Evolutionary conservation across 2,113 vertebrate genomes (phyloP), one percentile per base, ranked within the genome.

Genomic region (Bufo bufo): DNA sequence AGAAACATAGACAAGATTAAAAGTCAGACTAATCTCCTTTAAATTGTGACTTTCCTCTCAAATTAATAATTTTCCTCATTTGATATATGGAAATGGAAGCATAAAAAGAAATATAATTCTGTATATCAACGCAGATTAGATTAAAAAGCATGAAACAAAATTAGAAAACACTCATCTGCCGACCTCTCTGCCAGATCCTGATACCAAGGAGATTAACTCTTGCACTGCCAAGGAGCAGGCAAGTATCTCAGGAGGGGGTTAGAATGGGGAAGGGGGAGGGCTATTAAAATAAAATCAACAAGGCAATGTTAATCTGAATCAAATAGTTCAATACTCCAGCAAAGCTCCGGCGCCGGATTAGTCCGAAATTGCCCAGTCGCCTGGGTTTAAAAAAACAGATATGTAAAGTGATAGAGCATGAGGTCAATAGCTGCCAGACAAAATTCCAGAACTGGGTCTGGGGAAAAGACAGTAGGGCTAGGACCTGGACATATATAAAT

Each of bases 41-140:
- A 91, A 92, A 92, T 90, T 83, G 79, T 79, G 17, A 87, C 84
- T 81, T 83, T 91, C 90, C 88, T 72, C 54, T 90, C 81, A 94
- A 90, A 92, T 89, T 90, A 91, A 91, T 79, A 90, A 45, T 80
- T 61, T 89, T 90, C 90, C 86, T 92, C 84, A 90, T 89, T 91
- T 92, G 91, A 91, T 90, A 78, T 80, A 72, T 82, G 91, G 50
- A 84, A 91, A 91, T 20, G 66, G 56, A 90, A 81, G 3, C 0
- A 84, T 90, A 83, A 85, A 84, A 78, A 45, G 77, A 54, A 69
- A 78, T 66, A 77, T 75, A 75, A 75, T 66, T 84, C 47, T 56
- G 63, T 78, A 69, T 84, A 84, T 65, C 71, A 77, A 88, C 74
- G 52, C 20, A 23, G 80, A 88, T 83, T 75, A 82, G 72, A 88